Evolutionary conservation across 2,113 vertebrate genomes (phyloP).

Genomic region (Dasyprocta punctata): DNA sequence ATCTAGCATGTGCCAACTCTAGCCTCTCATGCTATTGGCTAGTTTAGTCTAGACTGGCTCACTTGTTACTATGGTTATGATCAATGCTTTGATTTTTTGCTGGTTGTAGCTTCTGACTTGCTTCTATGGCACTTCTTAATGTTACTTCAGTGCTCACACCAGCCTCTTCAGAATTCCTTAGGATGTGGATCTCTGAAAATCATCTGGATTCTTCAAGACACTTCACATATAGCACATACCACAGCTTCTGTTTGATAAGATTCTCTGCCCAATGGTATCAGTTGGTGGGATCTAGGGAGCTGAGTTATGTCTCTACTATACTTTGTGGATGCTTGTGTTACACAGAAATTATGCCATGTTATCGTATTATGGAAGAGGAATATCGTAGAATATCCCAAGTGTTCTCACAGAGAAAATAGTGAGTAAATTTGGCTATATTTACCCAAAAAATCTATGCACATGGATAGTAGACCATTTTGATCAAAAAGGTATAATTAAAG

Average conservation of each 20-base stretch:
- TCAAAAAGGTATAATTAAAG: neutral
- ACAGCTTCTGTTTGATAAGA: neutral
- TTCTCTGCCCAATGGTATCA: accelerated
- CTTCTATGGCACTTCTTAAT: neutral
- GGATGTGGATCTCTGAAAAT: neutral
- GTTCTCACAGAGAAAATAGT: neutral
- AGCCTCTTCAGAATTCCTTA: neutral
- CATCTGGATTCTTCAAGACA: neutral
- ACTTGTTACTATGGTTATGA: neutral
- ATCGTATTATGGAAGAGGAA: neutral
- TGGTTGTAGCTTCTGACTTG: neutral
- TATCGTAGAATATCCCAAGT: neutral
- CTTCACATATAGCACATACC: neutral
- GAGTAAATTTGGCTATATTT: neutral
- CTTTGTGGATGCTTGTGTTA: neutral
- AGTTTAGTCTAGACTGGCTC: neutral
- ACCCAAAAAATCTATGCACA: neutral
- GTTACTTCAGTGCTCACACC: neutral
- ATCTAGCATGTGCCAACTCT: neutral
- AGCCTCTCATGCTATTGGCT: neutral
- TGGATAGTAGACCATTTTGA: neutral
- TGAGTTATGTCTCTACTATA: neutral
- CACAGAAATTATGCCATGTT: neutral
- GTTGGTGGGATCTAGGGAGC: too few species aligned
- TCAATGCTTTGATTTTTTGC: neutral